phyloP scores from a whole-genome alignment of 2,113 vertebrate genomes.

The Ahaetulla prasina region DNA sequence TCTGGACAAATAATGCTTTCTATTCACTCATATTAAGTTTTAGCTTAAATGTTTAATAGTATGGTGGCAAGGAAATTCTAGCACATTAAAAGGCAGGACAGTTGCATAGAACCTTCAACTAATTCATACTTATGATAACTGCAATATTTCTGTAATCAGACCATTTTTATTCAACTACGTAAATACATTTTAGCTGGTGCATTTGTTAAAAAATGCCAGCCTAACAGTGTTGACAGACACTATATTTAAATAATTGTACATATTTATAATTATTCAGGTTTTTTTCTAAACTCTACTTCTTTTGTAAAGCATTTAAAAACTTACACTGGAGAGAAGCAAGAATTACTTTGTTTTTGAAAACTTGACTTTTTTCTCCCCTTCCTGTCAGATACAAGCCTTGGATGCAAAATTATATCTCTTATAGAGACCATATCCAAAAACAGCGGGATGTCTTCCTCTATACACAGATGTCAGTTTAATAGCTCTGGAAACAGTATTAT shows the following conservation, averaged over 20 bases:
- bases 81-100: neutral
- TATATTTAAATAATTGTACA: neutral
- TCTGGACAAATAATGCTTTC: neutral
- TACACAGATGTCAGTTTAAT: constrained; percentile 43
- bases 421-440: neutral
- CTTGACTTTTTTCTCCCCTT: neutral
- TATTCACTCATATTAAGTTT: neutral
- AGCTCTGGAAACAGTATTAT: constrained; percentile 40
- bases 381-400: neutral
- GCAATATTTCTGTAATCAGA: neutral
- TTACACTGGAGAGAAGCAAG: neutral
- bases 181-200: neutral
- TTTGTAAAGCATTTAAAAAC: neutral
- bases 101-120: neutral
- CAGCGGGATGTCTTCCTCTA: constrained; percentile 16
- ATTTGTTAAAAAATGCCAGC: neutral
- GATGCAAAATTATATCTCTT: neutral
- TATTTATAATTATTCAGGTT: neutral
- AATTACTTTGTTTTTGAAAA: neutral
- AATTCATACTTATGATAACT: neutral
- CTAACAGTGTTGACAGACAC: neutral
- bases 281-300: neutral
- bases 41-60: neutral
- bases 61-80: neutral
- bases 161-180: neutral